These are phyloP conservation scores for Salvelinus sp. DNA, from an alignment of 2,113 vertebrate genomes.

Conservation along the genomic window DNA sequence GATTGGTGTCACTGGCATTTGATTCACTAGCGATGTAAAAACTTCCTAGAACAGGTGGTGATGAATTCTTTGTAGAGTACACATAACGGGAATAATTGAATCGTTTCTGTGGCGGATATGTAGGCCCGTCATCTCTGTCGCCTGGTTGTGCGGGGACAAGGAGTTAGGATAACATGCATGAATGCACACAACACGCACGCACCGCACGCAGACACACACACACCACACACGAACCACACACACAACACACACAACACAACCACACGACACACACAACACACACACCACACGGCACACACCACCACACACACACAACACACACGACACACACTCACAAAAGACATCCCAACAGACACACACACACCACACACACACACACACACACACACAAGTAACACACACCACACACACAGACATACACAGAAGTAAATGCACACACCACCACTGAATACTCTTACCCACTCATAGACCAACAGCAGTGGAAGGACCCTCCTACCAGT, in stretches of 20 bases:
- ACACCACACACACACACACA: slow-evolving; percentile 21
- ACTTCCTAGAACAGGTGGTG: slow-evolving; percentile 76
- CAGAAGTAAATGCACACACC: background rate
- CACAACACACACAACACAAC: background rate
- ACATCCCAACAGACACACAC: background rate
- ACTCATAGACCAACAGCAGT: background rate
- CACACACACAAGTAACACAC: background rate
- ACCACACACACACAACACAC: slow-evolving; percentile 7
- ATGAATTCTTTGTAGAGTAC: slow-evolving; percentile 83
- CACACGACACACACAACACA: slow-evolving; percentile 6
- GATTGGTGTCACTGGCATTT: slow-evolving; percentile 89
- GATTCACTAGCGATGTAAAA: slow-evolving; percentile 82
- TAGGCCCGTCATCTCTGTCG: slow-evolving; percentile 44
- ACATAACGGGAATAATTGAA: slow-evolving; percentile 81
- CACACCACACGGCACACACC: slow-evolving; percentile 1
- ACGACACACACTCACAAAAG: slow-evolving; percentile 10
- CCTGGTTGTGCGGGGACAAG: slow-evolving; percentile 17
- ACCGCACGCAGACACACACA: slow-evolving; percentile 19
- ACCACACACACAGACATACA: background rate
- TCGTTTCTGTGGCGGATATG: slow-evolving; percentile 50
- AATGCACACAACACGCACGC: background rate
- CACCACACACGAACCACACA: background rate
- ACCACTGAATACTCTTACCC: too few relatives aligned
- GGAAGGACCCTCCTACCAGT: background rate
- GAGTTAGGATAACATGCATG: background rate